Base-by-base conservation (phyloP, 2,888 invertebrate species). In the Epinotia ramella region DNA sequence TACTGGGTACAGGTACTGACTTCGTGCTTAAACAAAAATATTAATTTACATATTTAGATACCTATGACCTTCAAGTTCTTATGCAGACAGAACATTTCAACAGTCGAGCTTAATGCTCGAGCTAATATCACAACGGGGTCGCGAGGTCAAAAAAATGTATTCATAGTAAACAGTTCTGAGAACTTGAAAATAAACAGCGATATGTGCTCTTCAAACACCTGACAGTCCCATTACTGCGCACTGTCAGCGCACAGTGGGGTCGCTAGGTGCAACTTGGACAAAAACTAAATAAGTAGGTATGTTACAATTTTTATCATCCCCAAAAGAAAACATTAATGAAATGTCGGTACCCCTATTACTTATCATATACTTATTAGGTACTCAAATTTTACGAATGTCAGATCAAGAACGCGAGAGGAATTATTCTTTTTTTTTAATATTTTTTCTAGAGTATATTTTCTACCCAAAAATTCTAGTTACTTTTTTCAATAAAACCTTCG, bases 221-320 rank as follows among this genome's bases (percentile, higher is more conserved):
- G 91, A 91, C 91, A 91, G 89, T 80, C 88, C 89, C 86, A 91
- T 91, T 91, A 91, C 89, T 83, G 85, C 82, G 88, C 87, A 88
- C 88, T 89, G 87, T 88, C 86, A 84, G 80, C 84, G 86, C 87
- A 86, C 84, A 86, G 81, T 86, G 87, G 49, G 78, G 72, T 12
- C 3, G n/a, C 20, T n/a, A 68, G 12, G 28, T 60, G 44, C 9
- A 57, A 76, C 67, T 13, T 62, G 71, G 40, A 77, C 60, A 71
- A 77, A 74, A 74, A 40, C 66, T 9, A 5, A 11, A 24, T 4
- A 11, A 5, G 1, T 40, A n/a, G 3, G 24, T 28, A 28, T n/a
- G n/a, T 1, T 53, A 2, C n/a, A 53, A 53, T 49, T 49, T 28
- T 49, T 12, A 5, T 49, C 5, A 16, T 16, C 49, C 16, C 13